Evolutionary conservation across 2,113 vertebrate genomes (phyloP).

Genomic region (Paedocypris sp.): DNA sequence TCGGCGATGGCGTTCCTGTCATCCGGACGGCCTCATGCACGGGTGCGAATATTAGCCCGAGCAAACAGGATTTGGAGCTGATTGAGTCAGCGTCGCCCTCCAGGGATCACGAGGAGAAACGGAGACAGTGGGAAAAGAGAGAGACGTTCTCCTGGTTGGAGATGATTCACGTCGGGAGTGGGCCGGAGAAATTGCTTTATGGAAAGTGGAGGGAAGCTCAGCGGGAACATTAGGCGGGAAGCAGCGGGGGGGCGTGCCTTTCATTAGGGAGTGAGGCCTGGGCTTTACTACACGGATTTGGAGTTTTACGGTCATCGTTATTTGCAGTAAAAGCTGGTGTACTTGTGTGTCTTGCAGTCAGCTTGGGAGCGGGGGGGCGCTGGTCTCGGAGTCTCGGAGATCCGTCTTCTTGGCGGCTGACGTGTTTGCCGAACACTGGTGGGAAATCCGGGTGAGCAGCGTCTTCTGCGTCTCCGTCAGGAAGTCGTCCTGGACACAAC

Average conservation of each 20-base stretch:
- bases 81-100: conserved; percentile 23
- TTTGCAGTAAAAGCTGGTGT: conserved; percentile 50
- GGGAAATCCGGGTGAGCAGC: conserved; percentile 48
- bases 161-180: conserved; percentile 52
- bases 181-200: conserved; percentile 56
- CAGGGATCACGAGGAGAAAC: conserved; percentile 17
- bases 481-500: conserved; percentile 51
- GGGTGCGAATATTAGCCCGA: conserved; percentile 42
- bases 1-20: conserved; percentile 20
- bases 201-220: conserved; percentile 45
- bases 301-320: conserved; percentile 56
- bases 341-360: conserved; percentile 45
- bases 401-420: background rate
- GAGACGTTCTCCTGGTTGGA: conserved; percentile 43
- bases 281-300: conserved; percentile 51
- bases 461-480: conserved; percentile 49
- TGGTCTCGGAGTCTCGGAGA: background rate
- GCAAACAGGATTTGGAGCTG: conserved; percentile 41
- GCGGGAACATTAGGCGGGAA: conserved; percentile 46
- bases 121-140: conserved; percentile 11
- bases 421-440: conserved; percentile 45
- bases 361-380: conserved; percentile 18
- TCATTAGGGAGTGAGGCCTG: conserved; percentile 50
- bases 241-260: conserved; percentile 45
- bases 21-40: conserved; percentile 35